These are phyloP conservation scores for Marasmarcha lunaedactyla DNA, from an alignment of 2,888 invertebrate genomes.

Conservation along the genomic window DNA sequence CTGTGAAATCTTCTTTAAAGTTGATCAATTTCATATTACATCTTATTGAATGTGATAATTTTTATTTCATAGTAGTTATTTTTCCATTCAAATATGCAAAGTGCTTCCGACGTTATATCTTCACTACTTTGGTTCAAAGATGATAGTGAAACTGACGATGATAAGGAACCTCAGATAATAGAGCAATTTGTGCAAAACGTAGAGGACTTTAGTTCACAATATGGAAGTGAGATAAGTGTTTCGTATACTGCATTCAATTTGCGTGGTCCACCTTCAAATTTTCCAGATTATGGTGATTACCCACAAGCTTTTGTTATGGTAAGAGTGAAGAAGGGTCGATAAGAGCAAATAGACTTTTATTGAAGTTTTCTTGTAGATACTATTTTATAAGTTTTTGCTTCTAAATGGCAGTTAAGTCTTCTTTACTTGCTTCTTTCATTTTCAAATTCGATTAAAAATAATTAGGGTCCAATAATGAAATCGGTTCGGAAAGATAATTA, in stretches of 20 bases:
- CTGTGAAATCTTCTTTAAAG: no score
- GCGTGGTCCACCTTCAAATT: conserved; percentile 85
- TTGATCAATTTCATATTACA: no score
- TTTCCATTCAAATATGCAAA: conserved; percentile 34
- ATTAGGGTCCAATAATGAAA: no score
- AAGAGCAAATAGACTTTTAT: conserved; percentile 2
- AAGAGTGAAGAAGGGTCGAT: conserved; percentile 30
- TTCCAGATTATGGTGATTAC: conserved; percentile 92
- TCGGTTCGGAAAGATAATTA: no score
- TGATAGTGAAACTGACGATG: conserved; percentile 32
- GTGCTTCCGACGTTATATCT: conserved; percentile 52
- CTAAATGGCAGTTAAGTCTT: no score
- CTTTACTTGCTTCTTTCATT: conserved; percentile 5
- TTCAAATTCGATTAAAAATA: no score
- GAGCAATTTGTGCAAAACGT: conserved; percentile 86
- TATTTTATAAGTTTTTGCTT: no score
- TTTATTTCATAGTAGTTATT: no score
- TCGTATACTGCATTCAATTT: conserved; percentile 91
- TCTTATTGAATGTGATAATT: no score
- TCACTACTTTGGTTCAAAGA: conserved; percentile 53
- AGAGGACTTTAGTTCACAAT: conserved; percentile 88
- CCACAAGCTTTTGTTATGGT: conserved; percentile 93
- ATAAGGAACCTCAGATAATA: conserved; percentile 53
- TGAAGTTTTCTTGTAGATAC: conserved; percentile 3
- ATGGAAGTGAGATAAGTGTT: conserved; percentile 88